Conservation (phyloP, 1,140 invertebrate genomes). For the Zaprionus camerounensis region DNA sequence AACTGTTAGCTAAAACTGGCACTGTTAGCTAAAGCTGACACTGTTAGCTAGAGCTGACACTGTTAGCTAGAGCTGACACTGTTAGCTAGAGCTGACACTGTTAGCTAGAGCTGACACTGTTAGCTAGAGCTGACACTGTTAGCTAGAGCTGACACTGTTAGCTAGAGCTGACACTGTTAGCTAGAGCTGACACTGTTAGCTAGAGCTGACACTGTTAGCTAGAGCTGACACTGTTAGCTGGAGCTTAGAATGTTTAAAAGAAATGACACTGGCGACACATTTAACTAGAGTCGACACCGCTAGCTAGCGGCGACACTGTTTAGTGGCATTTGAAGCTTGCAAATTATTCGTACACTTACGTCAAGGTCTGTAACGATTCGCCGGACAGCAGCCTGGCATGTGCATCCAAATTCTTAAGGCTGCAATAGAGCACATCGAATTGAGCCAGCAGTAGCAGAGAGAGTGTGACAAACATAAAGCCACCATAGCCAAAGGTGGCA, state of each 20-base stretch:
- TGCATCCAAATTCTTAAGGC: constrained; percentile 75
- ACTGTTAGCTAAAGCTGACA: neutral
- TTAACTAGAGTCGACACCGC: neutral
- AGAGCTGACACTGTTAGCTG: too few relatives aligned
- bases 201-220: too few relatives aligned
- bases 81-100: neutral
- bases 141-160: too few relatives aligned
- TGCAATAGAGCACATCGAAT: constrained; percentile 78
- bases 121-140: too few relatives aligned
- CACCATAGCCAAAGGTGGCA: constrained; percentile 50
- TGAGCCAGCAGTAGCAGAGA: constrained; percentile 65
- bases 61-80: too few relatives aligned
- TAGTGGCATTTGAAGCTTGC: neutral
- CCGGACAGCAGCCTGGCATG: constrained; percentile 54
- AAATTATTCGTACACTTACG: constrained; percentile 48
- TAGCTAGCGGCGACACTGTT: neutral
- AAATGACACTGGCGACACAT: neutral
- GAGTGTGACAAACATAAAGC: constrained; percentile 66
- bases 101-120: too few relatives aligned
- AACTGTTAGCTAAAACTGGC: too few relatives aligned
- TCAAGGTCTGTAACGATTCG: constrained; percentile 35
- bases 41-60: neutral
- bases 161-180: too few relatives aligned
- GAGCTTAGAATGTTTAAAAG: neutral
- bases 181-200: too few relatives aligned